These are phyloP conservation scores for Ophioninae sp. DNA, from an alignment of 2,888 invertebrate genomes.

Conservation along the genomic window DNA sequence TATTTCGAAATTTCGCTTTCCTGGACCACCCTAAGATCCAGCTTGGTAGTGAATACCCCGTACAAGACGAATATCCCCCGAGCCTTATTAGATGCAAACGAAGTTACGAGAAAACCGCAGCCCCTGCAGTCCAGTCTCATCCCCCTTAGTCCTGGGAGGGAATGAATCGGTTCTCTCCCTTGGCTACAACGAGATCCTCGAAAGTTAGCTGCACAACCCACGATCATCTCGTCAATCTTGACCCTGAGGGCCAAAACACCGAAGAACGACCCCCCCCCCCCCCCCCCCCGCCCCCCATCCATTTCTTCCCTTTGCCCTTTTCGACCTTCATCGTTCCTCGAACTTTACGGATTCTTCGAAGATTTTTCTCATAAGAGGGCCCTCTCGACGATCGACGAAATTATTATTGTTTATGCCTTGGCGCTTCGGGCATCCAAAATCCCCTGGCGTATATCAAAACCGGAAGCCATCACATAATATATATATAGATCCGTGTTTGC, in stretches of 20 bases:
- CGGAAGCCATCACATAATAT: slow-evolving; percentile 12
- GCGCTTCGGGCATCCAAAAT: slow-evolving; percentile 43
- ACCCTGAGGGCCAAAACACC: slow-evolving; percentile 51
- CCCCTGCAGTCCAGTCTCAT: slow-evolving; percentile 38
- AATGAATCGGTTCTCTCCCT: not conserved
- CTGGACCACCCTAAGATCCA: not conserved
- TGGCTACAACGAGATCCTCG: slow-evolving; percentile 13
- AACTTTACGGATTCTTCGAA: slow-evolving; percentile 48
- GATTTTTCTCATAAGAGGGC: slow-evolving; percentile 51
- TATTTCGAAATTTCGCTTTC: too few species aligned
- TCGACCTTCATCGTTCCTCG: slow-evolving; percentile 11
- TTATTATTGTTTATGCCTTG: slow-evolving; percentile 59
- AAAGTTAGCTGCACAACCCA: slow-evolving; percentile 27
- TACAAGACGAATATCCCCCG: slow-evolving; percentile 18
- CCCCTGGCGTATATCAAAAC: slow-evolving; percentile 31
- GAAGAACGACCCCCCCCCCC: slow-evolving; percentile 1
- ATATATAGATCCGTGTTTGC: too few species aligned
- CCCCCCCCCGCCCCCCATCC: not conserved
- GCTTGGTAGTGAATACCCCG: not conserved
- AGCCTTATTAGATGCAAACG: slow-evolving; percentile 59
- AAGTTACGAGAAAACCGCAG: slow-evolving; percentile 55
- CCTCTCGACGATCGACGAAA: slow-evolving; percentile 53
- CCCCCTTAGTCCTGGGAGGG: slow-evolving; percentile 39
- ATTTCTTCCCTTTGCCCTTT: not conserved
- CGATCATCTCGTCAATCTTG: slow-evolving; percentile 61